These are phyloP conservation scores for Caretta caretta DNA, from an alignment of 2,113 vertebrate species.

Conservation along the genomic window DNA sequence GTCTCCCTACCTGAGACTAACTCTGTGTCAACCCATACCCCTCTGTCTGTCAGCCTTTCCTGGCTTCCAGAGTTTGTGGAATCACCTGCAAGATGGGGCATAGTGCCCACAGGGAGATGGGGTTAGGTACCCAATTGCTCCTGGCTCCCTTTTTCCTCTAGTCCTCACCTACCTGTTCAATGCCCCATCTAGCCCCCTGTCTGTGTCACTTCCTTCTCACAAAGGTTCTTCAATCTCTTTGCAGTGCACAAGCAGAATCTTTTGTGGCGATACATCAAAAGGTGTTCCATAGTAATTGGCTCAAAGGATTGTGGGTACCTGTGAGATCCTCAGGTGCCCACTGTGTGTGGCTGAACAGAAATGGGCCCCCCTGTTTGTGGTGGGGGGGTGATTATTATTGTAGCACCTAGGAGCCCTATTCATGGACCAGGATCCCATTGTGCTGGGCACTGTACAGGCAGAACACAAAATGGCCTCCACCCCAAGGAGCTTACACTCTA, in stretches of 20 bases:
- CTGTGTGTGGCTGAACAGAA: neutral
- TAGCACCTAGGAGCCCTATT: too few relatives aligned
- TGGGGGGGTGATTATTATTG: neutral
- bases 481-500: neutral
- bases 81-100: too few relatives aligned
- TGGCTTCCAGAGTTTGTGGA: neutral
- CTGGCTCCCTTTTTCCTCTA: neutral
- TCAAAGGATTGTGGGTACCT: neutral
- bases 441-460: neutral
- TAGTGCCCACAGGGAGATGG: neutral
- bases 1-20: neutral
- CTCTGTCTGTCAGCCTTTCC: slow-evolving; percentile 15
- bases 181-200: neutral
- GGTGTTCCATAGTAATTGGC: neutral
- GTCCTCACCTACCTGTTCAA: neutral
- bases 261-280: neutral
- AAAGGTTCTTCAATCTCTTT: neutral
- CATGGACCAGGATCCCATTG: too few relatives aligned
- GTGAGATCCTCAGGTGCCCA: neutral
- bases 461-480: neutral
- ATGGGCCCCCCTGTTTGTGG: neutral
- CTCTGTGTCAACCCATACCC: neutral
- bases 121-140: slow-evolving; percentile 8
- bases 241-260: neutral
- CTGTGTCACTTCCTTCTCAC: neutral